A percentile compares a stretch with the other conserved stretches of the same genome.
Conservation (phyloP, 1,140 invertebrate species). For the Diachasma alloeum region DNA sequence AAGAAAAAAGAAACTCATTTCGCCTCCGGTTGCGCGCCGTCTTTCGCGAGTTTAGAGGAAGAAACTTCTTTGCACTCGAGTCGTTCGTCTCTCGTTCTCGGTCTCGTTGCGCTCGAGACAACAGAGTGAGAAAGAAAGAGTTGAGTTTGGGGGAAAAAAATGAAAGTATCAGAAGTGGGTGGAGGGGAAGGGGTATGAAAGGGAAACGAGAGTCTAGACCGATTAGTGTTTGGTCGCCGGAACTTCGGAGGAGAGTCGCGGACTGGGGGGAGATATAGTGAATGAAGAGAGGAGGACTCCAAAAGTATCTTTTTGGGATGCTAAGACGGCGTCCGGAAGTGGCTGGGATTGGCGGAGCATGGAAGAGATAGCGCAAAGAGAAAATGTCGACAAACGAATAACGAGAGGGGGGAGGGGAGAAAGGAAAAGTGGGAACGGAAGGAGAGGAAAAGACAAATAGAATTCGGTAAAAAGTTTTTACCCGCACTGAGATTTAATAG, state of each 20-base stretch:
- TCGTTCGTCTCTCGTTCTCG: not conserved
- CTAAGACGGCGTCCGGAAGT: conserved; percentile 46
- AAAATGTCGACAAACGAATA: conserved; percentile 7
- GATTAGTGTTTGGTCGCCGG: conserved; percentile 53
- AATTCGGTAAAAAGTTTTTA: conserved; percentile 54
- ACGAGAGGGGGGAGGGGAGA: not conserved
- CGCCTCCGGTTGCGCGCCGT: not conserved
- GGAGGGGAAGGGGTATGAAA: conserved; percentile 3
- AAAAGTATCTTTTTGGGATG: conserved; percentile 10
- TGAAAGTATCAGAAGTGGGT: not conserved
- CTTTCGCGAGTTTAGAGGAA: not conserved
- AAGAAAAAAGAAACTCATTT: conserved; percentile 21
- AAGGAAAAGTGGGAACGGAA: not conserved
- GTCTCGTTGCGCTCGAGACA: conserved; percentile 18
- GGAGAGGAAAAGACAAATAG: conserved; percentile 50
- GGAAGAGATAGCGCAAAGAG: conserved; percentile 35
- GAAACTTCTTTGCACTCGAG: conserved; percentile 26
- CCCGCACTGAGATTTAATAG: conserved; percentile 50
- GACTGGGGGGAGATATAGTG: conserved; percentile 10
- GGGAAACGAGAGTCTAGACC: conserved; percentile 48
- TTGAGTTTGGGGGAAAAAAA: conserved; percentile 1
- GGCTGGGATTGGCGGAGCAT: conserved; percentile 39
- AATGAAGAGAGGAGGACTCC: conserved; percentile 7
- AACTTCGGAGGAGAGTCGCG: conserved; percentile 34
- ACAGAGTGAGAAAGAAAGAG: not conserved